These are phyloP conservation scores for Otolemur crassicaudatus DNA, from an alignment of 2,797 vertebrate species.

Conservation along the genomic window DNA sequence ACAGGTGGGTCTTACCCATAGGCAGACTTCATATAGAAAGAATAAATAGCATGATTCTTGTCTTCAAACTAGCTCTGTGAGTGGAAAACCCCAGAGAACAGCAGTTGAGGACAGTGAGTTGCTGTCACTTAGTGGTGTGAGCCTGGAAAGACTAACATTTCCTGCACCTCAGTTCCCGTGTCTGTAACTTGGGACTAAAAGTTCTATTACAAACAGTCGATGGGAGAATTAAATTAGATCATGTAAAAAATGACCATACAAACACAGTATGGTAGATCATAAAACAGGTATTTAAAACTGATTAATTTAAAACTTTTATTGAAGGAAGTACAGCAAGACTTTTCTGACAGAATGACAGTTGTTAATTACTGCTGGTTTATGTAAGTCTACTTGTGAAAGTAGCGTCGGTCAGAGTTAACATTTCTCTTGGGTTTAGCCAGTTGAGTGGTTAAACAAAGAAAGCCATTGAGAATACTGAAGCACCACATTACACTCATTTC, in stretches of 20 bases:
- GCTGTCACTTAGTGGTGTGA: not conserved
- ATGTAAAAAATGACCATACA: not conserved
- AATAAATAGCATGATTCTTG: not conserved
- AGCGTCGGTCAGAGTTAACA: not conserved
- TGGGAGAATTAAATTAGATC: not conserved
- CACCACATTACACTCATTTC: not conserved
- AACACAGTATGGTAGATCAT: not conserved
- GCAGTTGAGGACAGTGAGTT: not conserved
- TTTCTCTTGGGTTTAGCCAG: not conserved
- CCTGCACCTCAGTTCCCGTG: not conserved
- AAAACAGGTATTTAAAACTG: not conserved
- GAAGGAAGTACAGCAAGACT: not conserved
- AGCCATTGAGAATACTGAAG: not conserved
- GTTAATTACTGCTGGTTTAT: not conserved
- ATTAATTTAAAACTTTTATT: not conserved
- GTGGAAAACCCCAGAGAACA: not conserved
- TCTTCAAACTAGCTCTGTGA: not conserved
- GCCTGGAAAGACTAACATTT: not conserved
- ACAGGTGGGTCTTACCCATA: not conserved
- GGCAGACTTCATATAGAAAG: not conserved
- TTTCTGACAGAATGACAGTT: too few relatives aligned
- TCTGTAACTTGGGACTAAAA: not conserved
- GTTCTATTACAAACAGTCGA: not conserved
- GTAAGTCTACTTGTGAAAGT: not conserved
- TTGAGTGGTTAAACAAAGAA: not conserved